Conservation (phyloP, 2,113 vertebrate species). For the Semnornis frantzii region DNA sequence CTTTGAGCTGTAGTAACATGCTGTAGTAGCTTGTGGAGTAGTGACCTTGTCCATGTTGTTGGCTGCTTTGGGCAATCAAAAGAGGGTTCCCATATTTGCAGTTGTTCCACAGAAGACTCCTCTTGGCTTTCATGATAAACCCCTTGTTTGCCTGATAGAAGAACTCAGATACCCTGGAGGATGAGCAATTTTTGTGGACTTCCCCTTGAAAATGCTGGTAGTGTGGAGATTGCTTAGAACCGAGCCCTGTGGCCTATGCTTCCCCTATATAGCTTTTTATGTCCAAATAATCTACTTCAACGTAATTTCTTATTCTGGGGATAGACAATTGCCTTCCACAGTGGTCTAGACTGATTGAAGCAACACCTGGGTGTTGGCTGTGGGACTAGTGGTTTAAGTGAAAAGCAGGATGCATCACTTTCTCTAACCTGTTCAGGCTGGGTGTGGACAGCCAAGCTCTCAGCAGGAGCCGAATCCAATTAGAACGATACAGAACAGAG, state of each 20-base stretch:
- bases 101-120: neutral
- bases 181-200: neutral
- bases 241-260: neutral
- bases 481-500: slow-evolving; percentile 20
- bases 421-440: slow-evolving; percentile 2
- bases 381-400: neutral
- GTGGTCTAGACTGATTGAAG: neutral
- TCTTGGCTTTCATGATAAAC: neutral
- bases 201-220: neutral
- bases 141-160: neutral
- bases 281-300: neutral
- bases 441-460: neutral
- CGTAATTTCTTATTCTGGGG: neutral
- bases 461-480: slow-evolving; percentile 23
- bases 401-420: slow-evolving; percentile 10
- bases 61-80: neutral
- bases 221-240: neutral
- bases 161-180: neutral
- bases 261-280: neutral
- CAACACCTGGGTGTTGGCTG: neutral
- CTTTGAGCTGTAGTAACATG: neutral
- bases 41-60: neutral
- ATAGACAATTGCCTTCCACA: neutral
- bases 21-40: neutral
- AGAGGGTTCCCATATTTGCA: neutral